Base-by-base conservation (phyloP, 2,113 vertebrate species). In the Balaeniceps rex region DNA sequence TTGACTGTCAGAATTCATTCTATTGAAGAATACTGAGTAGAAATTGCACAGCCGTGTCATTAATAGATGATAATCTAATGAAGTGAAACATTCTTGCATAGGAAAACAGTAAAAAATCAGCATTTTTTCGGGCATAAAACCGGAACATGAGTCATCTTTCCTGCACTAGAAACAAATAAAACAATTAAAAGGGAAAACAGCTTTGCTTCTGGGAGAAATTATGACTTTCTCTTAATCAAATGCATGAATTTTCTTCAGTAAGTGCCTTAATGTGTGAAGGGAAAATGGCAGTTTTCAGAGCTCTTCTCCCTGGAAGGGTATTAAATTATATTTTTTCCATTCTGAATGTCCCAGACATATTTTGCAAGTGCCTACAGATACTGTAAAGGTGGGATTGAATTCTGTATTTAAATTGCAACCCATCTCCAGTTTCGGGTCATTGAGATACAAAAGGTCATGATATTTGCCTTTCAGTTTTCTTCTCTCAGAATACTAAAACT, bases 401-500 rank as follows among this genome's bases (percentile, higher is more conserved):
- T 96, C 71, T 63, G 66, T 90, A 91, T 96, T 97, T 88, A 97
- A 97, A 97, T 95, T 87, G 81, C 68, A 93, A 93, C 70, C 66
- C 78, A 90, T 95, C 75, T 91, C 82, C 82, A 97, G 95, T 91
- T 96, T 77, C 94, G 90, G 96, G 97, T 96, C 95, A 95, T 58
- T 94, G 94, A 94, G 94, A 96, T 78, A 90, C 87, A 95, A 95
- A 96, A 96, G 93, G 94, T 96, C 84, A 12, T 94, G 93, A 85
- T 95, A 96, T 93, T 97, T 97, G 87, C 93, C 94, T 95, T 97
- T 94, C 93, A 94, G 93, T 95, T 94, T 94, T 88, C 87, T 88
- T 87, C 78, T 91, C 84, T 94, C 44, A 44, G 94, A 96, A 97
- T 97, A 91, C 91, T 96, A 80, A 97, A 95, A 80, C 51, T 93